Evolutionary conservation across 2,888 invertebrate genomes (phyloP).

Genomic region (Erpobdella octoculata): DNA sequence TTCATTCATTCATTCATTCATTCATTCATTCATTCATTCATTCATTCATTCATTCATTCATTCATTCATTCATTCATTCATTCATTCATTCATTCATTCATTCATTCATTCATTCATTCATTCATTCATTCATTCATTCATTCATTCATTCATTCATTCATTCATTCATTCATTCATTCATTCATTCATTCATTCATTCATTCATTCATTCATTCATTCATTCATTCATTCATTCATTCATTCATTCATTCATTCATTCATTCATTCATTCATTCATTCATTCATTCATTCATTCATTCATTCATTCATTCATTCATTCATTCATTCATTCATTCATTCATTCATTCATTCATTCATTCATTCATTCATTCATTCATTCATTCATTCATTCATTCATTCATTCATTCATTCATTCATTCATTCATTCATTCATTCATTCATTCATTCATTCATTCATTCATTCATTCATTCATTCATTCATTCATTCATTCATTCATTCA

Average conservation of each 20-base stretch:
- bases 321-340: neutral
- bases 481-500: too few relatives aligned
- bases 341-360: neutral
- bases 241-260: too few relatives aligned
- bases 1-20: too few relatives aligned
- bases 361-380: slow-evolving; percentile 6
- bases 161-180: neutral
- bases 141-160: neutral
- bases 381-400: too few relatives aligned
- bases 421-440: too few relatives aligned
- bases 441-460: too few relatives aligned
- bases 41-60: neutral
- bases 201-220: neutral
- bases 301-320: neutral
- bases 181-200: neutral
- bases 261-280: too few relatives aligned
- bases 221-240: too few relatives aligned
- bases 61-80: neutral
- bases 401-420: too few relatives aligned
- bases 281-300: neutral
- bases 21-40: neutral
- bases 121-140: slow-evolving; percentile 1
- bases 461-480: too few relatives aligned
- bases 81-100: neutral
- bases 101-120: neutral